Base-by-base conservation (phyloP, 2,797 vertebrate genomes). In the Orientallactaga sibirica region DNA sequence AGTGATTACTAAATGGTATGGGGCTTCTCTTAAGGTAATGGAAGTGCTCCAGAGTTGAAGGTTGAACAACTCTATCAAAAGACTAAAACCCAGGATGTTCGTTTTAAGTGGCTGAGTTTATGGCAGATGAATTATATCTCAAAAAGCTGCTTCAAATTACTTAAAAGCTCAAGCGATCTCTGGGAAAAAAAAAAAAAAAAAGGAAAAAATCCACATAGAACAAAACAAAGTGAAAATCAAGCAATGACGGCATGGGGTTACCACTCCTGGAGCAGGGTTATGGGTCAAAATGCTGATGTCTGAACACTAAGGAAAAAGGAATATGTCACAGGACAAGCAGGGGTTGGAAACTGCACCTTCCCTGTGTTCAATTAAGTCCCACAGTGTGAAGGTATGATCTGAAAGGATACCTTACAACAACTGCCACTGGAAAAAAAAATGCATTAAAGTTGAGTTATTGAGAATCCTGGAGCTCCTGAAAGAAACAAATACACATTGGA, bases 91-190 rank as follows among this genome's bases (percentile, higher is more conserved):
- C 62, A 95, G 87, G 89, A 95, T 55, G 10, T 33, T 73, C 73
- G 15, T 82, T 74, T 79, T 81, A 93, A 87, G 15, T 52, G 48
- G 1, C 14, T 74, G 16, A 78, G 62, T 84, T 88, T 80, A 71
- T n/a, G 29, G 12, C 71, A 81, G 41, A 25, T 78, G 19, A 90
- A 86, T 82, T 68, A 27, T 86, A 92, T 15, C 52, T 86, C 55
- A 81, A 78, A 95, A 81, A 81, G 12, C 25, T 64, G 19, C 33
- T 74, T 67, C 64, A 88, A 94, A 88, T 61, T 41, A 90, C 74
- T 88, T 80, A 71, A 95, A 77, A 77, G 62, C 19, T 74, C 62
- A 68, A 74, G 25, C 61, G 37, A 73, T 12, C 22, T 81, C 48
- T 61, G 48, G 48, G 7, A 48, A 48, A 48, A 48, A 48, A 48